Evolutionary conservation across 2,113 vertebrate species (phyloP).

Genomic region (Phyllostomus discolor): DNA sequence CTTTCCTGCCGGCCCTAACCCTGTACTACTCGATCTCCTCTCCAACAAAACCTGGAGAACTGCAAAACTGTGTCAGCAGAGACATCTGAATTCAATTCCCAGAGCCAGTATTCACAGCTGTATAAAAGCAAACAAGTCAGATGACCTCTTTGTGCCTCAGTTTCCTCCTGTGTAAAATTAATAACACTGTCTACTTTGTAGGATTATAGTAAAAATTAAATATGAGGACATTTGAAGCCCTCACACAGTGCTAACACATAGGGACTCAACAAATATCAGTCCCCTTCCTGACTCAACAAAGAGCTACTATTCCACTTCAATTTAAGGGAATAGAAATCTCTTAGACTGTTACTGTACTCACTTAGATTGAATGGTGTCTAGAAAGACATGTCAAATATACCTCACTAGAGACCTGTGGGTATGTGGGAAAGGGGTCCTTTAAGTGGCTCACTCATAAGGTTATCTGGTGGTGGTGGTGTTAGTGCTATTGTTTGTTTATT

Average conservation of each 20-base stretch:
- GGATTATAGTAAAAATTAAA: not conserved
- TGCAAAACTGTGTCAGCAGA: not conserved
- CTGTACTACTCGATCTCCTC: not conserved
- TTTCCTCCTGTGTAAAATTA: not conserved
- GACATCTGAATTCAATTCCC: not conserved
- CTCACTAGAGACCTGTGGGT: too few relatives aligned
- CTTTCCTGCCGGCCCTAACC: not conserved
- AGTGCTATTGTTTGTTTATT: not conserved
- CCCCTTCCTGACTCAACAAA: not conserved
- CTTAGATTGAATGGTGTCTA: not conserved
- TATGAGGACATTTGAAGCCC: not conserved
- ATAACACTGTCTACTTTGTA: not conserved
- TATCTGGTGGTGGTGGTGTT: not conserved
- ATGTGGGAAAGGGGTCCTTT: not conserved
- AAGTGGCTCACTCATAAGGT: not conserved
- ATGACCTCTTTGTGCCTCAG: not conserved
- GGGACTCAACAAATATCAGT: not conserved
- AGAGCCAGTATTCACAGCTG: not conserved
- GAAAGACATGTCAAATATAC: not conserved
- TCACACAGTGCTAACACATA: not conserved
- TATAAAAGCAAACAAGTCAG: not conserved
- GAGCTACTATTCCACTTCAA: not conserved
- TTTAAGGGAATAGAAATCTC: not conserved
- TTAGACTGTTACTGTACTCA: not conserved
- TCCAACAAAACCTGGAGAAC: not conserved